phyloP scores from a whole-genome alignment of 2,888 invertebrate species.

The Rhagonycha lutea region DNA sequence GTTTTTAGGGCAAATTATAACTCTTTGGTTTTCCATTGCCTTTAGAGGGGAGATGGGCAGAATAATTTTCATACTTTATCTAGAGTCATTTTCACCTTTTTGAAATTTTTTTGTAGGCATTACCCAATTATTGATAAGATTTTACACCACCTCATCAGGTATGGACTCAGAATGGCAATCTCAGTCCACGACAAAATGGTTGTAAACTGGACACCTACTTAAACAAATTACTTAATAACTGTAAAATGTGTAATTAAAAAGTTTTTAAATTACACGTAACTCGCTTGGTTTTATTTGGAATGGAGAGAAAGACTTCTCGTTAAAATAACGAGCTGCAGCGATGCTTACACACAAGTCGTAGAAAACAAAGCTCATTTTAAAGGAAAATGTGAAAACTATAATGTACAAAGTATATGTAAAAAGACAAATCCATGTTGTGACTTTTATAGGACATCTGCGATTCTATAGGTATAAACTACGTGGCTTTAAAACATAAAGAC shows the following conservation, averaged over 20 bases:
- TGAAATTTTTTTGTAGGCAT: too few species aligned
- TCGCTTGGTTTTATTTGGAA: background rate
- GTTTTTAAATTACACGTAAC: background rate
- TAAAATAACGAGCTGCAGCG: background rate
- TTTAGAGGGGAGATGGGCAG: too few species aligned
- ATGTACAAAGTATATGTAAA: conserved; percentile 47
- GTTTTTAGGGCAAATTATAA: too few species aligned
- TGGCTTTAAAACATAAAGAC: conserved; percentile 45
- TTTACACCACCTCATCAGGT: too few species aligned
- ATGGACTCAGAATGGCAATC: too few species aligned
- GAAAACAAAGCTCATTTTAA: conserved; percentile 21
- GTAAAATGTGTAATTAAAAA: background rate
- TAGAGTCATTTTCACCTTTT: too few species aligned
- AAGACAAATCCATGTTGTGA: conserved; percentile 51
- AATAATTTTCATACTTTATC: too few species aligned
- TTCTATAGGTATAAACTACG: conserved; percentile 49
- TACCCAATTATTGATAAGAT: too few species aligned
- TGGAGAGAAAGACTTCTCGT: background rate
- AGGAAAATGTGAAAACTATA: conserved; percentile 35
- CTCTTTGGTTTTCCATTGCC: too few species aligned
- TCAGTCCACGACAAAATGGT: too few species aligned
- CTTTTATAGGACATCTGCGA: conserved; percentile 53
- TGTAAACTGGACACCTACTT: too few species aligned
- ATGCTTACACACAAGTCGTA: background rate
- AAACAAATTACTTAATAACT: background rate